Conservation (phyloP, 92 coral and sea anemone species). For the Epizoanthus scotinus region DNA sequence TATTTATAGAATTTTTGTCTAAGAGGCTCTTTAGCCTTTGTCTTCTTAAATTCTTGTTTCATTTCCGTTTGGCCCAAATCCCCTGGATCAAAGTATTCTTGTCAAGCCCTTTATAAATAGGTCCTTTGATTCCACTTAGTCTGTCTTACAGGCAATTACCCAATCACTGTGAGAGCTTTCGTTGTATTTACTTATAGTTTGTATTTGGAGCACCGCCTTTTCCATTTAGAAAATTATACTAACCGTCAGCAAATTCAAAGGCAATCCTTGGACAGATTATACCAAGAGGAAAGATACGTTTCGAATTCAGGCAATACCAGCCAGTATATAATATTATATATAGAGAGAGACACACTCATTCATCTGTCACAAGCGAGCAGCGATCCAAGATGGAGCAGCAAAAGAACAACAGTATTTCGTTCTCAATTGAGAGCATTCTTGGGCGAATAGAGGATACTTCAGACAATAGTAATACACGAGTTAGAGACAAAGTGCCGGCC, state of each 20-base stretch:
- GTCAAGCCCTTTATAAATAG: slow-evolving; percentile 13
- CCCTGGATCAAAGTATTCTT: slow-evolving; percentile 4
- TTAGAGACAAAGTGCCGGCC: neutral
- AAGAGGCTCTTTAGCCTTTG: neutral
- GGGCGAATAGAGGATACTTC: neutral
- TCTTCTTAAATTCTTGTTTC: slow-evolving; percentile 5
- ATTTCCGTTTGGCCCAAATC: slow-evolving; percentile 41
- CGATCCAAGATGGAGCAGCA: slow-evolving; percentile 17
- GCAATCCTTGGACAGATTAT: neutral
- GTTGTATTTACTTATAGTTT: slow-evolving; percentile 14
- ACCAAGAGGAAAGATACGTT: neutral
- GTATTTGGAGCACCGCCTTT: slow-evolving; percentile 18
- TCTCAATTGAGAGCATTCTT: slow-evolving; percentile 37
- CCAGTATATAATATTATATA: neutral
- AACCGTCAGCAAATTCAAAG: neutral
- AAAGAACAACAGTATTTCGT: slow-evolving; percentile 2
- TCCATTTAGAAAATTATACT: neutral
- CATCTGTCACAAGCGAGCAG: neutral
- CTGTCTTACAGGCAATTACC: neutral
- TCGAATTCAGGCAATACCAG: neutral
- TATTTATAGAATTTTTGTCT: slow-evolving; percentile 19
- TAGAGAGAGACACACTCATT: neutral
- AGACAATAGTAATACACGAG: neutral
- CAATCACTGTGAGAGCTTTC: neutral
- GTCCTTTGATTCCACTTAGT: slow-evolving; percentile 10